Conservation (phyloP, 1,140 invertebrate genomes). For the Pseudoatta argentina region DNA sequence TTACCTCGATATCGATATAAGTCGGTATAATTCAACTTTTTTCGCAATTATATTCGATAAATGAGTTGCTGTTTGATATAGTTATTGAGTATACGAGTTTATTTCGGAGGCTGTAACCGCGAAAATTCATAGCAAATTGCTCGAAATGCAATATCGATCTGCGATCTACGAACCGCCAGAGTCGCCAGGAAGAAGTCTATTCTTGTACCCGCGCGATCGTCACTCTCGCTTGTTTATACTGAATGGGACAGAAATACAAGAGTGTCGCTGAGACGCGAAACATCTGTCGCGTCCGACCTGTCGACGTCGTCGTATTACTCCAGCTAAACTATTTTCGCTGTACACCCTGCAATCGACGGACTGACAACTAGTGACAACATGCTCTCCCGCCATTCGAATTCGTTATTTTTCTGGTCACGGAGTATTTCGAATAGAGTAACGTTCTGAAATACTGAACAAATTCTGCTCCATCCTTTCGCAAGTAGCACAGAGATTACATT, state of each 20-base stretch:
- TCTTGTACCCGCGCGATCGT: slow-evolving; percentile 82
- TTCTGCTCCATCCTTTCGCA: background rate
- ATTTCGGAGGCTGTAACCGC: background rate
- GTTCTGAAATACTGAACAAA: background rate
- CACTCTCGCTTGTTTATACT: slow-evolving; percentile 84
- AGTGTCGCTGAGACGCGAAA: slow-evolving; percentile 81
- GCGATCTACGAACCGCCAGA: slow-evolving; percentile 22
- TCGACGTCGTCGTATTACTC: slow-evolving; percentile 64
- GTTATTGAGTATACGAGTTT: background rate
- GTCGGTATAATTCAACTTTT: background rate
- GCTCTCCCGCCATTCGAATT: slow-evolving; percentile 61
- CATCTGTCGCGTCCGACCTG: slow-evolving; percentile 80
- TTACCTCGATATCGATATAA: background rate
- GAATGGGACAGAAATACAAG: slow-evolving; percentile 84
- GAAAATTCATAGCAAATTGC: background rate
- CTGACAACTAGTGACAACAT: slow-evolving; percentile 77
- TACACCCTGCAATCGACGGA: slow-evolving; percentile 72
- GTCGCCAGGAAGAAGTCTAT: slow-evolving; percentile 75
- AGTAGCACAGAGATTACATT: background rate
- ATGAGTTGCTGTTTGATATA: background rate
- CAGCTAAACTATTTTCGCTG: slow-evolving; percentile 78
- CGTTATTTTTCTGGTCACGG: slow-evolving; percentile 39
- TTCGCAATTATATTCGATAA: background rate
- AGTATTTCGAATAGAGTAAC: background rate
- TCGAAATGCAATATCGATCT: slow-evolving; percentile 25